These are phyloP conservation scores for Burhinus oedicnemus DNA, from an alignment of 2,113 vertebrate species.

Conservation along the genomic window DNA sequence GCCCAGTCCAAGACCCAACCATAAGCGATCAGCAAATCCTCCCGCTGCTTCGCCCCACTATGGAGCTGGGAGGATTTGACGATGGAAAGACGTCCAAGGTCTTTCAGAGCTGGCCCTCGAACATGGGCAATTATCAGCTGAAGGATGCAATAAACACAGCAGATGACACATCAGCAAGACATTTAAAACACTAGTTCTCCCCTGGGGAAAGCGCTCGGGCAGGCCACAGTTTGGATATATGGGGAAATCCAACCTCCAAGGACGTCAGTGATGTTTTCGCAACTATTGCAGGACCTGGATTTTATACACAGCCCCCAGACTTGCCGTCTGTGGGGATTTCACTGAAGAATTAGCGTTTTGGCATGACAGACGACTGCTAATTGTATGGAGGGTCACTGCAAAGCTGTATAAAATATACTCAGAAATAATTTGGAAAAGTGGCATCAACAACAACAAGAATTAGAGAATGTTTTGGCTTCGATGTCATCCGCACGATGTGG, in stretches of 20 bases:
- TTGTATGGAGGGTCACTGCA: background rate
- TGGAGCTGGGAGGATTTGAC: constrained; percentile 29
- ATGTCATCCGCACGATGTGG: background rate
- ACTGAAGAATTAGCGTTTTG: background rate
- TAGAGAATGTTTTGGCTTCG: background rate
- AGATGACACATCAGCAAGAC: constrained; percentile 45
- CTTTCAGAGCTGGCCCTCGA: background rate
- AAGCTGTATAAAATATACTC: background rate
- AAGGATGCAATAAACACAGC: constrained; percentile 42
- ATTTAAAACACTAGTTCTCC: constrained; percentile 47
- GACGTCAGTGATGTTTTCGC: background rate
- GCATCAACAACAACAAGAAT: background rate
- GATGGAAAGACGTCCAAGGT: background rate
- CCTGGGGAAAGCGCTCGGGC: constrained; percentile 9
- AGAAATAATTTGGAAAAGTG: background rate
- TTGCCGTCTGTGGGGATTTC: background rate
- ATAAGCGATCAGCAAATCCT: background rate
- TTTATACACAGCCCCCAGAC: constrained; percentile 23
- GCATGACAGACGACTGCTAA: background rate
- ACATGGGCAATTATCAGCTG: background rate
- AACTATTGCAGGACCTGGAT: background rate
- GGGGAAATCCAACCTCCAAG: constrained; percentile 14
- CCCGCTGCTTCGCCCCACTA: constrained; percentile 17
- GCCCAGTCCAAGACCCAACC: background rate
- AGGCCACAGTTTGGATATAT: background rate